A percentile compares a stretch with the other conserved stretches of the same genome.
phyloP scores from a whole-genome alignment of 2,113 vertebrate species.

The Salvator merianae region DNA sequence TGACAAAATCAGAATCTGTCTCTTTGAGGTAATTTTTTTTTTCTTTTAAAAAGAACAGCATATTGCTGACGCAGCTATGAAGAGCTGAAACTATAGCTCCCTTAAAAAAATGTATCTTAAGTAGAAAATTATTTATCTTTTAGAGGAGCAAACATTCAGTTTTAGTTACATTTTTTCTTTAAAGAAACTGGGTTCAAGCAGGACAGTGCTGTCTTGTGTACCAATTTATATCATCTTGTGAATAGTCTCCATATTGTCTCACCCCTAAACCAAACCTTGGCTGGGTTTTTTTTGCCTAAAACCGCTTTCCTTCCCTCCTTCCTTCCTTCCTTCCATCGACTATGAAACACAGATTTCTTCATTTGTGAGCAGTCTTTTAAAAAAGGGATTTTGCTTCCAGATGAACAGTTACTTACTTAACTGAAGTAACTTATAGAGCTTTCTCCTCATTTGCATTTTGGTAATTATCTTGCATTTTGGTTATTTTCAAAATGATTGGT shows the following conservation, averaged over 20 bases:
- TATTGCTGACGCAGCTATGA: not conserved
- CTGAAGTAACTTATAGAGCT: too few species aligned
- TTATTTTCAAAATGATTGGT: too few species aligned
- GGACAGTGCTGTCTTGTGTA: too few species aligned
- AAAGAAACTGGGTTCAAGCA: conserved; percentile 31
- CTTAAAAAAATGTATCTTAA: not conserved
- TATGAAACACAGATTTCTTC: conserved; percentile 9
- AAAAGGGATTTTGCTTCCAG: too few species aligned
- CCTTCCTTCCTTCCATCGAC: not conserved
- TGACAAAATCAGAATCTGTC: not conserved
- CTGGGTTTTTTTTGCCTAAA: conserved; percentile 39
- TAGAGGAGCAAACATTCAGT: not conserved
- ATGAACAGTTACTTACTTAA: too few species aligned
- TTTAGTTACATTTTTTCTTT: not conserved
- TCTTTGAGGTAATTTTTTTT: not conserved
- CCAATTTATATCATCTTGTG: conserved; percentile 19
- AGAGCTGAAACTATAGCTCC: not conserved
- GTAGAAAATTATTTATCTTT: not conserved
- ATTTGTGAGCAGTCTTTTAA: too few species aligned
- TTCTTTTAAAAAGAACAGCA: not conserved
- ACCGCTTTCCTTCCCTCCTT: conserved; percentile 9
- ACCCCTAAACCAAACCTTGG: conserved; percentile 58
- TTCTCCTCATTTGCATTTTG: too few species aligned
- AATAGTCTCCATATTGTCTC: conserved; percentile 40
- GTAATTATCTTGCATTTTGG: too few species aligned